Evolutionary conservation across 2,797 vertebrate species (phyloP), one percentile per base, ranked within the genome.

Genomic region (Geotrypetes seraphini): DNA sequence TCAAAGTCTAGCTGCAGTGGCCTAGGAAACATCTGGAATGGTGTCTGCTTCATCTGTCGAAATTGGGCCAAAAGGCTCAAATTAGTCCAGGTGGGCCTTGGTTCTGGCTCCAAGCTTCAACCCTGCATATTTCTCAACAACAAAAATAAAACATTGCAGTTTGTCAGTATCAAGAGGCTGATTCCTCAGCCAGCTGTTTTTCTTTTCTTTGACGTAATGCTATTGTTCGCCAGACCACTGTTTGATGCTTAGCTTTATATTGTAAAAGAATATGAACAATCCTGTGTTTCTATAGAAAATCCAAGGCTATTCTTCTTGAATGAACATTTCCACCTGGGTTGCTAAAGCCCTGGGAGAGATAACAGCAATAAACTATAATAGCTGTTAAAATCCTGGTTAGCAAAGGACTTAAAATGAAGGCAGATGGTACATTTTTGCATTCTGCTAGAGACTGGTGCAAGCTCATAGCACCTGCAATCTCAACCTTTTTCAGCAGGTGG

Each of bases 191-290:
- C 28, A 43, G 38, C 41, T 43, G 44, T 39, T 31, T 36, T n/a
- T n/a, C n/a, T n/a, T 11, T 3, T 2, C 2, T 12, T 32, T 67
- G 71, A 77, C 23, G 40, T 26, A 39, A 53, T 27, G 36, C 60
- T 45, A 73, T 81, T 81, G 73, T 82, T 56, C 14, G 2, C 25
- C 31, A 7, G n/a, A 5, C 19, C 4, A 13, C 16, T 6, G 23
- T 43, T 12, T 32, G 22, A 33, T 30, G 16, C 52, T 12, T 5
- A 39, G 35, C 41, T 28, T 36, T 43, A 38, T 31, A 26, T 31
- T 29, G 25, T 34, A 31, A 29, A 43, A 57, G 55, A 42, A 12
- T 12, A 24, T 28, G 47, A 33, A 40, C 8, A n/a, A 19, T 10
- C 37, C 35, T 0, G 2, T 12, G 37, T 47, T 61, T 31, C 67